Conservation (phyloP, 2,113 vertebrate species). For the Pelodiscus sinensis region DNA sequence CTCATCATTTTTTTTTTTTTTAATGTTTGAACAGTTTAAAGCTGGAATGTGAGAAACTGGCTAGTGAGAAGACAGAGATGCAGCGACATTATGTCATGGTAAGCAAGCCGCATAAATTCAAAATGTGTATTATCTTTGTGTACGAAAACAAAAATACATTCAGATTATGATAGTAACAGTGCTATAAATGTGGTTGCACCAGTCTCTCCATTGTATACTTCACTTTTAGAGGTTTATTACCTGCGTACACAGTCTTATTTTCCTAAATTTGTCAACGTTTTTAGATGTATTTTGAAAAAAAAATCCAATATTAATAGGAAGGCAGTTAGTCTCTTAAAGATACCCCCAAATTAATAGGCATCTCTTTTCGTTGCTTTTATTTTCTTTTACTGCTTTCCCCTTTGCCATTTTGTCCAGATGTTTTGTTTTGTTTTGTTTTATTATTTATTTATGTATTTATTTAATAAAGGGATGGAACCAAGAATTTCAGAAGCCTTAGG, state of each 20-base stretch:
- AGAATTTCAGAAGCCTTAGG: neutral
- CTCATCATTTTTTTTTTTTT: constrained; percentile 28
- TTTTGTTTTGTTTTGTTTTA: no score
- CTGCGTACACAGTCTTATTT: constrained; percentile 32
- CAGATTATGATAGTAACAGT: neutral
- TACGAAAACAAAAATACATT: constrained; percentile 21
- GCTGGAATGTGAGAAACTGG: constrained; percentile 96
- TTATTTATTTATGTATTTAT: neutral
- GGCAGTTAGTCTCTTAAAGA: neutral
- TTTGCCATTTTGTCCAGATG: rapidly evolving
- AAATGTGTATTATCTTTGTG: constrained; percentile 66
- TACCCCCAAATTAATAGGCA: rapidly evolving
- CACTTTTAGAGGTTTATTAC: constrained; percentile 61
- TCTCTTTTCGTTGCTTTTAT: neutral
- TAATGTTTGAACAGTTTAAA: constrained; percentile 85
- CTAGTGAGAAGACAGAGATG: constrained; percentile 98
- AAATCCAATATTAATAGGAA: no score
- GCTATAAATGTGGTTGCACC: constrained; percentile 37
- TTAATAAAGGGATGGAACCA: neutral
- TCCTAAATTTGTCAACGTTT: neutral
- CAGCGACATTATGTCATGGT: constrained; percentile 99
- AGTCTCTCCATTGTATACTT: constrained; percentile 49
- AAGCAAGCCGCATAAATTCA: constrained; percentile 78
- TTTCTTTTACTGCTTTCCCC: neutral
- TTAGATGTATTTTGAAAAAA: no score